Evolutionary conservation across 2,113 vertebrate species (phyloP), one percentile per base, ranked within the genome.

Genomic region (Coracopsis vasa): DNA sequence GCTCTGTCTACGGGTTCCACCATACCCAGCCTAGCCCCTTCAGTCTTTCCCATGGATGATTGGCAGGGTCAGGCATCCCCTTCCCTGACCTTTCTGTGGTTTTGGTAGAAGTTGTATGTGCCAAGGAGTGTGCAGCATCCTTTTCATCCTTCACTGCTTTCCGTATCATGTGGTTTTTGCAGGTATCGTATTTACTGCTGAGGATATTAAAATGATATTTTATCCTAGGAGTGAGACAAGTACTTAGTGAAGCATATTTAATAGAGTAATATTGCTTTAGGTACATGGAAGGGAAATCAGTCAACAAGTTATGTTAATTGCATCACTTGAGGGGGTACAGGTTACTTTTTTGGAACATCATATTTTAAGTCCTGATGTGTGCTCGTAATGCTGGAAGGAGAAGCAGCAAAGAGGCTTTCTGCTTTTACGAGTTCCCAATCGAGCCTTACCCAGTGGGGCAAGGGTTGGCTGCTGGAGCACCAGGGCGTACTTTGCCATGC

Each of bases 21-120:
- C 14, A 3, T 1, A 1, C 18, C 24, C 33, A 41, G 1, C 5
- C 0, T 3, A 42, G 18, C 15, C 3, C 15, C 33, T 37, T 12
- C 3, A 28, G 27, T 7, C 27, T 25, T 85, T 35, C 12, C 58
- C 17, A 3, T 7, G 20, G 48, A 17, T 14, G 14, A 11, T 44
- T 31, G 45, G 14, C 29, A 28, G 65, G 45, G 31, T 54, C 45
- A 23, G 58, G 4, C 39, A 9, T 16, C 17, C 39, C 14, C 11
- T 61, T 73, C 13, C n/a, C 31, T 1, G 4, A 13, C 12, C 11
- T 31, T 39, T 16, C 45, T 5, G 35, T 33, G 44, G 5, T 10
- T 66, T 65, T 35, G 28, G 16, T 15, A 6, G 31, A 42, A 70
- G 14, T 8, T 13, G 15, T 29, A 33, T 0, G 0, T 7, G 23